Conservation (phyloP, 2,888 invertebrate species). For the Phortica magna region DNA sequence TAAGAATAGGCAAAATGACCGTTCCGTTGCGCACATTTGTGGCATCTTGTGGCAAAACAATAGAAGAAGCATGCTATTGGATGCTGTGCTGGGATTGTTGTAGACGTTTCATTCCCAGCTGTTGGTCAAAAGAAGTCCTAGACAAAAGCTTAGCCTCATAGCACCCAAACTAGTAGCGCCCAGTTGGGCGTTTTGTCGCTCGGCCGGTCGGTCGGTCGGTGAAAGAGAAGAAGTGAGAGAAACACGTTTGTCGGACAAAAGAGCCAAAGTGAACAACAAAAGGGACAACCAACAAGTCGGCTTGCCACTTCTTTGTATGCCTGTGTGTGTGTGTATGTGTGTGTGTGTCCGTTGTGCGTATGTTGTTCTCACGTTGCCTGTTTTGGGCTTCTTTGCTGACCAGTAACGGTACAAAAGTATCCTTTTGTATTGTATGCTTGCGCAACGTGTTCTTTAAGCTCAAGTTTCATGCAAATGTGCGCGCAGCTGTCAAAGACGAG, state of each 20-base stretch:
- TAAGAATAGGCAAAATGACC: background rate
- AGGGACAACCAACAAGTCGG: too few relatives aligned
- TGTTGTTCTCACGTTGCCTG: background rate
- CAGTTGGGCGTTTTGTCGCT: too few relatives aligned
- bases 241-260: constrained; percentile 9
- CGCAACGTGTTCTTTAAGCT: background rate
- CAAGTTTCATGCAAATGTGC: background rate
- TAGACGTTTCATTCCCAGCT: background rate
- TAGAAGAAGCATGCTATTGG: background rate
- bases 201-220: background rate
- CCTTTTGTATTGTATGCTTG: background rate
- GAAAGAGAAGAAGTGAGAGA: background rate
- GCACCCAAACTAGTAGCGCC: background rate
- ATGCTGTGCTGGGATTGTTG: constrained; percentile 10
- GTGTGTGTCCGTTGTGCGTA: background rate
- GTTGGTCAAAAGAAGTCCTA: background rate
- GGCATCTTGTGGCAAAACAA: background rate
- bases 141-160: background rate
- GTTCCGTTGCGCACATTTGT: too few relatives aligned
- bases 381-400: background rate
- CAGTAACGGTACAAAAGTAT: background rate
- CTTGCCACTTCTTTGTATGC: too few relatives aligned
- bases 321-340: too few relatives aligned
- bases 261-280: background rate
- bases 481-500: background rate